Percentiles rank a stretch among this genome's conserved stretches.
Conservation (phyloP, 2,797 vertebrate genomes). For the Sebastes reedi region DNA sequence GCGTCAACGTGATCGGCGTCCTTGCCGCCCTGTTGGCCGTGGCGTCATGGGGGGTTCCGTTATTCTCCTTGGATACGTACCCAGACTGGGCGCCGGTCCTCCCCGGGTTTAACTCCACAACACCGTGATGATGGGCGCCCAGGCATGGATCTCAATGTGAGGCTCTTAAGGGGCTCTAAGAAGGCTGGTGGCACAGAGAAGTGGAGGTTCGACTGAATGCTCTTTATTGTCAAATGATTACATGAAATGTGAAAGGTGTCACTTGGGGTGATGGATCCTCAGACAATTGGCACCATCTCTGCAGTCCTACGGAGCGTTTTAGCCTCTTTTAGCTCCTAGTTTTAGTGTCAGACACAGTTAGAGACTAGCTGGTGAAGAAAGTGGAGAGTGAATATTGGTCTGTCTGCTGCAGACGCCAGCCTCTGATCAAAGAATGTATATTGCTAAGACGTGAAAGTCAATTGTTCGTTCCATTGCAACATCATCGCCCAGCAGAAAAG, state of each 20-base stretch:
- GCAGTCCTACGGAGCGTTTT: background rate
- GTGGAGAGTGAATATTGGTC: background rate
- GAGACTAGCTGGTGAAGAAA: no score
- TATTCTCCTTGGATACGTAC: constrained; percentile 87
- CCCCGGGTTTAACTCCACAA: constrained; percentile 76
- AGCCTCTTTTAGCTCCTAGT: background rate
- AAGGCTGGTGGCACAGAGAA: background rate
- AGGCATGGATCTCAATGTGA: background rate
- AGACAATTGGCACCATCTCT: background rate
- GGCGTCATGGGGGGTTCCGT: constrained; percentile 87
- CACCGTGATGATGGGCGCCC: constrained; percentile 53
- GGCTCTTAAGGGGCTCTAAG: background rate
- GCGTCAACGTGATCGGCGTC: constrained; percentile 89
- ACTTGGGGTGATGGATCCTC: background rate
- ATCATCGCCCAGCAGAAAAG: no score
- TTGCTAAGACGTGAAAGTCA: no score
- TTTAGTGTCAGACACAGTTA: background rate
- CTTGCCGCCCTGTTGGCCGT: constrained; percentile 87
- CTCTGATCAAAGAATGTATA: no score
- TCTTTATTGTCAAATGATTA: background rate
- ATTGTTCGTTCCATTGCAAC: no score
- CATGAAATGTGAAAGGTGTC: background rate
- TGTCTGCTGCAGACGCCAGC: no score
- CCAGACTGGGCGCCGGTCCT: constrained; percentile 85
- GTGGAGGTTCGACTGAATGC: background rate